phyloP scores from a whole-genome alignment of 2,888 invertebrate genomes.

The Bibio marci region DNA sequence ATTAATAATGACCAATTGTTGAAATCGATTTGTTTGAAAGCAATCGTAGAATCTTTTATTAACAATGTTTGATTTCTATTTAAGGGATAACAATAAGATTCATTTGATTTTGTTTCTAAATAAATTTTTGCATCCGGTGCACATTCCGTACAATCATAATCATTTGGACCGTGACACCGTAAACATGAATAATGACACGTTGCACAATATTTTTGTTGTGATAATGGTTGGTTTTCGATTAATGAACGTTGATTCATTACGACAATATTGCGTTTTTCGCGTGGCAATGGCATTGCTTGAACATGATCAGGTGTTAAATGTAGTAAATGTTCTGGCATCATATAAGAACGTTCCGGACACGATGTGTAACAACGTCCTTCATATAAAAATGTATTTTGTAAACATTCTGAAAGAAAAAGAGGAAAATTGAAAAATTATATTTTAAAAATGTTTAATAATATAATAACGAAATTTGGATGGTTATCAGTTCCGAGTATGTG shows the following conservation, averaged over 20 bases:
- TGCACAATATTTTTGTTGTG: conserved; percentile 14
- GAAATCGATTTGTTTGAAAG: too few relatives aligned
- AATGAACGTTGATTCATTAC: neutral
- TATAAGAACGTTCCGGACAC: conserved; percentile 22
- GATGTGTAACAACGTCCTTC: conserved; percentile 22
- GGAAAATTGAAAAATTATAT: too few relatives aligned
- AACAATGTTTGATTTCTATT: too few relatives aligned
- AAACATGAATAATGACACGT: conserved; percentile 22
- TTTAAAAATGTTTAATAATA: too few relatives aligned
- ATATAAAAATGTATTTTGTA: conserved; percentile 19
- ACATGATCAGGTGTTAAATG: neutral
- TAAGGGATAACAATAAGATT: conserved; percentile 21
- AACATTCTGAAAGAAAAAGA: conserved; percentile 18
- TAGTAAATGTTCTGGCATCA: conserved; percentile 8
- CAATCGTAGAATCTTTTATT: too few relatives aligned
- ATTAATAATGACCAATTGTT: too few relatives aligned
- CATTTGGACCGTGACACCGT: conserved; percentile 21
- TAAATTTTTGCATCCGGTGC: conserved; percentile 19
- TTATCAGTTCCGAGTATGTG: too few relatives aligned
- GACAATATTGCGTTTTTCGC: neutral
- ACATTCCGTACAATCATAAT: conserved; percentile 23
- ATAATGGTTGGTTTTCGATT: neutral
- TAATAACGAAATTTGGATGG: too few relatives aligned
- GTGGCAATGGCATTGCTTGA: neutral
- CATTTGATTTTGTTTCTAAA: conserved; percentile 15